Evolutionary conservation across 2,797 vertebrate species (phyloP), one percentile per base, ranked within the genome.

Genomic region (Leptatherina wallacei): DNA sequence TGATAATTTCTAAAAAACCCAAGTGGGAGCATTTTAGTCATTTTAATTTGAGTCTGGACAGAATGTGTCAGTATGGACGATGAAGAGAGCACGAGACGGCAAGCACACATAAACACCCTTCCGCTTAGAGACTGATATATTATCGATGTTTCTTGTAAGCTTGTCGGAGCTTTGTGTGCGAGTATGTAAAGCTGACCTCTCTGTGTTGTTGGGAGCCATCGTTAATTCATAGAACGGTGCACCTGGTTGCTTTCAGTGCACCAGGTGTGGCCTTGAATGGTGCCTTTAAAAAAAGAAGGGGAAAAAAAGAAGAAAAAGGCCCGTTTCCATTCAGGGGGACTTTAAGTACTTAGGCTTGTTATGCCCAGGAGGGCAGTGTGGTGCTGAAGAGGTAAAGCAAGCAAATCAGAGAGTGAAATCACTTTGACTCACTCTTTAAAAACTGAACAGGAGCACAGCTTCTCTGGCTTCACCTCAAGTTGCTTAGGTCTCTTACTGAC

Each of bases 231-330:
- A 49, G 58, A 81, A 73, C 56, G 55, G 70, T 61, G 75, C 72
- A 85, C 87, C 60, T 40, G 36, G 72, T 78, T 80, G 74, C 82
- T 89, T 87, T 82, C 77, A 73, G 78, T 79, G 78, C 82, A 81
- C 79, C 83, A 87, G 85, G 83, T 90, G 87, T 85, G 85, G 90
- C 87, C 89, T 86, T 91, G 85, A 89, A 87, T 24, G 77, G 77
- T 81, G 78, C 73, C 77, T 68, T 76, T 83, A 69, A 64, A 78
- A 84, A 75, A 87, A 82, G 9, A 47, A 6, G 30, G 6, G 61
- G 77, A 84, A 75, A 87, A 49, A 22, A 22, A 22, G 22, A 22
- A 81, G 70, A 84, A 72, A 89, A 81, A 82, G 61, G 73, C 65
- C 84, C 0, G 88, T 92, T 91, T 91, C 81, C 80, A 90, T 91